phyloP scores from a whole-genome alignment of 2,113 vertebrate genomes.

The Arizona elegans region DNA sequence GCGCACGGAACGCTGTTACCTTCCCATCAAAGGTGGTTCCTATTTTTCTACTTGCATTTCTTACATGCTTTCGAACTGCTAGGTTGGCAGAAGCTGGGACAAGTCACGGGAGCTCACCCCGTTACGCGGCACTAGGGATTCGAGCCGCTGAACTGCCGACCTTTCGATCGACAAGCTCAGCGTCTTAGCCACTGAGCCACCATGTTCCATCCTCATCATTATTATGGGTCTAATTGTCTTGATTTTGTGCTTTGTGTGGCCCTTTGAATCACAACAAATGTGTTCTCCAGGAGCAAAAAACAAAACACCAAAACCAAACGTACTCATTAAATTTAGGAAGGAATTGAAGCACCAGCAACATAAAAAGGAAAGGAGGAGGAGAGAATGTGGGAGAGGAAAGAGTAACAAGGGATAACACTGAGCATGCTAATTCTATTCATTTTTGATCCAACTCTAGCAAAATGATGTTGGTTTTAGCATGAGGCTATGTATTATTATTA shows the following conservation, averaged over 20 bases:
- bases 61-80: no score
- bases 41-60: no score
- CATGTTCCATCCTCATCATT: neutral
- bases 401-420: neutral
- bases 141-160: no score
- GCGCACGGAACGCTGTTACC: no score
- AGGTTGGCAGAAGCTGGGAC: no score
- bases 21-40: no score
- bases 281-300: neutral
- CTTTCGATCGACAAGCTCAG: no score
- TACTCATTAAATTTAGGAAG: neutral
- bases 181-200: no score
- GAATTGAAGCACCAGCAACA: neutral
- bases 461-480: constrained; percentile 14
- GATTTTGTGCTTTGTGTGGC: neutral
- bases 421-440: neutral
- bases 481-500: constrained; percentile 1
- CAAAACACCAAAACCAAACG: no score
- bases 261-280: neutral
- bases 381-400: neutral
- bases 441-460: neutral
- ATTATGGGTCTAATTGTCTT: neutral
- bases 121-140: no score
- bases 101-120: no score
- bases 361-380: no score